Evolutionary conservation across 1,140 invertebrate species (phyloP), one percentile per base, ranked within the genome.

Genomic region (Ptiloglossa arizonensis): DNA sequence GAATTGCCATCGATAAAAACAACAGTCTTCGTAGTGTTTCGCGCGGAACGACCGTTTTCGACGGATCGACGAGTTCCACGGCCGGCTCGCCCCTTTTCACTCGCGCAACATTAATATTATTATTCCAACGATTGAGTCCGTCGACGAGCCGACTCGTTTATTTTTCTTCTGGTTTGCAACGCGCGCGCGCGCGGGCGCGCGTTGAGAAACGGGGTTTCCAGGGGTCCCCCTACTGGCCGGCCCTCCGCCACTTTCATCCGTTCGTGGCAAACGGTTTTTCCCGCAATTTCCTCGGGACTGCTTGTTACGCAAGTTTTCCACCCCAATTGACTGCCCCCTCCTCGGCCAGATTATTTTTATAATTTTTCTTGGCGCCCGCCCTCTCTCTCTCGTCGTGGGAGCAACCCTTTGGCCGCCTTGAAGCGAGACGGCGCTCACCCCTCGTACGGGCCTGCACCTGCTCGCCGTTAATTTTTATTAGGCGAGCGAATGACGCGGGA

Each of bases 251-350:
- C 83, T 79, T 76, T 85, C 84, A 78, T 78, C 75, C 77, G 83
- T 87, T 87, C 80, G 85, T 78, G 81, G 82, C 79, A 84, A 86
- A 87, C 83, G 83, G 79, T 88, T 86, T 88, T 86, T 80, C 74
- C 85, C 83, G 75, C 87, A 88, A 87, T 88, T 88, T 87, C 81
- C 70, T 70, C 74, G 78, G 71, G 69, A 82, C 83, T 80, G 87
- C 87, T 88, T 87, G 87, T 88, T 88, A 88, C 87, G 79, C 83
- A 88, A 88, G 81, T 88, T 88, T 88, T 88, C 80, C 87, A 80
- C 80, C 87, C 87, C 87, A 88, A 88, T 88, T 87, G 86, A 88
- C 83, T 86, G 84, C 81, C 81, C 82, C 80, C 66, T 72, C 83
- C 82, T 70, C 81, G 80, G 67, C 78, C 81, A 81, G 87, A 89